A percentile compares a stretch with the other conserved stretches of the same genome.
phyloP scores from a whole-genome alignment of 2,888 invertebrate genomes.

The Hedya salicella region DNA sequence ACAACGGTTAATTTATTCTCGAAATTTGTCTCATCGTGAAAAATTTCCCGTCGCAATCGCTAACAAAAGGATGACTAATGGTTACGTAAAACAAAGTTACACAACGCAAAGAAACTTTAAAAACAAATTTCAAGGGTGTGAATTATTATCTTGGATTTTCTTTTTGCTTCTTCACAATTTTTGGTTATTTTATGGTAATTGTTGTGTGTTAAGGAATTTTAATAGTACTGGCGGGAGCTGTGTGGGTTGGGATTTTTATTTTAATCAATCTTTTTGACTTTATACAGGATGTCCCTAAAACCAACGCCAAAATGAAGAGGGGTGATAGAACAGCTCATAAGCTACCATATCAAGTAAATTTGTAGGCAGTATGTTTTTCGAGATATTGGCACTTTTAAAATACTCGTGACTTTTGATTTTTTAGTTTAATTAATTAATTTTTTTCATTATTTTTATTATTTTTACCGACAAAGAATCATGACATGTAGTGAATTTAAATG shows the following conservation, averaged over 20 bases:
- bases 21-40: conserved; percentile 83
- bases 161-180: conserved; percentile 39
- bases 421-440: no score
- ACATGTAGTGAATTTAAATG: no score
- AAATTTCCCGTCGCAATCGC: conserved; percentile 78
- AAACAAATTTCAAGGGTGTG: conserved; percentile 73
- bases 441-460: no score
- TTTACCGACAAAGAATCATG: no score
- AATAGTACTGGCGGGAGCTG: not conserved
- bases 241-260: not conserved
- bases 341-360: no score
- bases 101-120: conserved; percentile 71
- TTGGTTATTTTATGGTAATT: conserved; percentile 39
- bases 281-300: no score
- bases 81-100: conserved; percentile 80
- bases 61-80: conserved; percentile 83
- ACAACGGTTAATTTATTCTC: conserved; percentile 81
- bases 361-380: no score
- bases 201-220: conserved; percentile 22
- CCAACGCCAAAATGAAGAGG: no score
- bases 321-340: no score
- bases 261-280: not conserved
- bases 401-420: no score
- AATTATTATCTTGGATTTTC: conserved; percentile 75
- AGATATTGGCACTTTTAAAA: no score